Evolutionary conservation across 2,797 vertebrate genomes (phyloP).

Genomic region (Paramormyrops hopkinsi): DNA sequence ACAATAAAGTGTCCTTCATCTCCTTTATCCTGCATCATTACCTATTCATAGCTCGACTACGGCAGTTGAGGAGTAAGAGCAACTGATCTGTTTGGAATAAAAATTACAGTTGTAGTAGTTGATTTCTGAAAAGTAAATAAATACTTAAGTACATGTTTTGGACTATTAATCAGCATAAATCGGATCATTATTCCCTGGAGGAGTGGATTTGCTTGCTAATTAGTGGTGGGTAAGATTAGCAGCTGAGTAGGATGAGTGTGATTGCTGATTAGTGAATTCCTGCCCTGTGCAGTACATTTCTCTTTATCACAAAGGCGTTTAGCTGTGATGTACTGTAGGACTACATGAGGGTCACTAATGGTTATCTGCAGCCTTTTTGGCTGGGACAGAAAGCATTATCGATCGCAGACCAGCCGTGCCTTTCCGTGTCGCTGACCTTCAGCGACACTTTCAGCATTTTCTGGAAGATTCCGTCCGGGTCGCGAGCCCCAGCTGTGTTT

Average conservation of each 20-base stretch:
- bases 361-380: background rate
- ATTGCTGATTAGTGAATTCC: background rate
- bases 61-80: background rate
- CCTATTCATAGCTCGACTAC: background rate
- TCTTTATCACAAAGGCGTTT: background rate
- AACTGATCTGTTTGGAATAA: background rate
- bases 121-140: conserved; percentile 19
- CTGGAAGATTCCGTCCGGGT: background rate
- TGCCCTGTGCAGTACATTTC: background rate
- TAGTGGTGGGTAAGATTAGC: background rate
- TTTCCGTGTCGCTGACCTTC: background rate
- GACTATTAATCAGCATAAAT: conserved; percentile 24
- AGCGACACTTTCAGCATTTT: background rate
- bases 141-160: conserved; percentile 13
- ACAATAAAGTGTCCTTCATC: background rate
- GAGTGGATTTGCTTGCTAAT: background rate
- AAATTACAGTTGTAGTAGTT: background rate
- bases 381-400: background rate
- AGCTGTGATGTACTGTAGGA: background rate
- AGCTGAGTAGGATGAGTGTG: background rate
- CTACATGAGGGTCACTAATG: background rate
- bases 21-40: background rate
- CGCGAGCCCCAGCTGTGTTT: background rate
- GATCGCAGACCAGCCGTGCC: background rate
- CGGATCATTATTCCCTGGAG: background rate